These are phyloP conservation scores for Synergus japonicus DNA, from an alignment of 2,888 invertebrate species.

Conservation along the genomic window DNA sequence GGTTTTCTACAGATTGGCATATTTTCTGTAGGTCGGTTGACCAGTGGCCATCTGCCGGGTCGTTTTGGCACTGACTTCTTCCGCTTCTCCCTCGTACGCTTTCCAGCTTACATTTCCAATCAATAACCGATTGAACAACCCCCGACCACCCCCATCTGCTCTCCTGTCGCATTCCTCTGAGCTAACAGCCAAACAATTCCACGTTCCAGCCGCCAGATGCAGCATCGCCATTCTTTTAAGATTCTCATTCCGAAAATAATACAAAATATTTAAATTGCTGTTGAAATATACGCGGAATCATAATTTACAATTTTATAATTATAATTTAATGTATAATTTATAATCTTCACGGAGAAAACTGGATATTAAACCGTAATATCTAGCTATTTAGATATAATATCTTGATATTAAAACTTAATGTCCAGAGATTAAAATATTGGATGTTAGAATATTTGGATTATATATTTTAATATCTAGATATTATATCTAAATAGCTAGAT, in stretches of 20 bases:
- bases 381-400: too few species aligned
- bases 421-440: too few species aligned
- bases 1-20: slow-evolving; percentile 32
- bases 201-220: slow-evolving; percentile 56
- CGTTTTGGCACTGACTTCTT: slow-evolving; percentile 65
- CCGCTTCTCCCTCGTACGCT: slow-evolving; percentile 53
- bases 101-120: slow-evolving; percentile 72
- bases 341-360: too few species aligned
- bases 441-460: too few species aligned
- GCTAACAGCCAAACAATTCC: slow-evolving; percentile 66
- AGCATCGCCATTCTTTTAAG: slow-evolving; percentile 51
- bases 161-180: slow-evolving; percentile 64
- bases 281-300: background rate
- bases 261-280: background rate
- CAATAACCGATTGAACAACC: slow-evolving; percentile 76
- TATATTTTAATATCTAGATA: too few species aligned
- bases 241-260: background rate
- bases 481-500: too few species aligned
- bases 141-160: slow-evolving; percentile 62
- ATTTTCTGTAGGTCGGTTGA: slow-evolving; percentile 56
- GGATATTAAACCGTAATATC: too few species aligned
- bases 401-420: too few species aligned
- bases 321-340: too few species aligned
- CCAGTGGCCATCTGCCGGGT: slow-evolving; percentile 75
- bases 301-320: background rate